These are phyloP conservation scores for Hypocryptadius cinnamomeus DNA, from an alignment of 2,113 vertebrate genomes.

Conservation along the genomic window DNA sequence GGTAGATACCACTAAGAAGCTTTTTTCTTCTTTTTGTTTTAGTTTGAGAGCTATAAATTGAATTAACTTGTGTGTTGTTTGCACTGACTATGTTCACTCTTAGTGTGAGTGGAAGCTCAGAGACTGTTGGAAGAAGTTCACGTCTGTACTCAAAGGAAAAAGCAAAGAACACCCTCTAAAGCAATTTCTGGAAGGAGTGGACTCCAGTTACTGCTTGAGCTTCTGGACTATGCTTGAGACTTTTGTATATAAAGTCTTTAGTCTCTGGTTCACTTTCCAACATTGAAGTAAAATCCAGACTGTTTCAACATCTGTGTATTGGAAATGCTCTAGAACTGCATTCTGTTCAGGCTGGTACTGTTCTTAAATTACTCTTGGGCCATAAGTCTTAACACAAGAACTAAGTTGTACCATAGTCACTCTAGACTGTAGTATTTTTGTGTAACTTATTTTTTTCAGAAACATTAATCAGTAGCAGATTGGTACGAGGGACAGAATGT, in stretches of 20 bases:
- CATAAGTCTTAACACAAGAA: conserved; percentile 1
- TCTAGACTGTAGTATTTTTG: neutral
- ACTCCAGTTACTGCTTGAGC: neutral
- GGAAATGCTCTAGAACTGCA: neutral
- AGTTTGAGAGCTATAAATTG: neutral
- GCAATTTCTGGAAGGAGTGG: neutral
- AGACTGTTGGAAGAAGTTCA: neutral
- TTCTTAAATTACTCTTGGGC: neutral
- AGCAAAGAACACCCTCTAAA: neutral
- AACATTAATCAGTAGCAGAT: neutral
- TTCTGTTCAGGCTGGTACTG: neutral
- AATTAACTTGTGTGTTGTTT: neutral
- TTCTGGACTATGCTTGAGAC: neutral
- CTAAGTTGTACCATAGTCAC: neutral
- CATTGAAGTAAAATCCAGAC: neutral
- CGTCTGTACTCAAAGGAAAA: neutral
- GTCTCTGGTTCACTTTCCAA: neutral
- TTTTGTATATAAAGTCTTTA: neutral
- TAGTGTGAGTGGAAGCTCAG: neutral
- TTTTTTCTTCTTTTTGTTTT: neutral
- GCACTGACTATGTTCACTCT: neutral
- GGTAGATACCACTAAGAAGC: neutral
- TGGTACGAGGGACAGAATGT: neutral
- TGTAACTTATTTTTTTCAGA: conserved; percentile 22
- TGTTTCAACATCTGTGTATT: neutral